These are phyloP conservation scores for Dioctria rufipes DNA, from an alignment of 2,888 invertebrate genomes.

Conservation along the genomic window DNA sequence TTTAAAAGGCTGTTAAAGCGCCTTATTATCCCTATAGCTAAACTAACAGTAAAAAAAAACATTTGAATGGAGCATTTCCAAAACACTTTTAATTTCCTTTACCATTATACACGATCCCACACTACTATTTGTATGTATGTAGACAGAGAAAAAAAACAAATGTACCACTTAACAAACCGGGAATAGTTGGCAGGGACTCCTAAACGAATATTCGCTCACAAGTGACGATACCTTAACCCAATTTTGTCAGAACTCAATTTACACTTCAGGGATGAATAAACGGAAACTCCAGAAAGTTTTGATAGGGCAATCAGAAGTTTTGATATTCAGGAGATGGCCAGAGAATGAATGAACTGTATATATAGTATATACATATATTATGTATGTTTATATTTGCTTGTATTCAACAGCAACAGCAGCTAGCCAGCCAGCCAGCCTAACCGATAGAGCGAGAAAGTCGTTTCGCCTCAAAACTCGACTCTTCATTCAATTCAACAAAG, in stretches of 20 bases:
- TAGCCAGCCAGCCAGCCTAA: background rate
- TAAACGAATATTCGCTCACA: slow-evolving; percentile 35
- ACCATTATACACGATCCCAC: no score
- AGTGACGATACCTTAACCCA: slow-evolving; percentile 43
- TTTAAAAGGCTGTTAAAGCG: no score
- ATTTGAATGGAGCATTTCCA: no score
- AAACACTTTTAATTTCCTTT: no score
- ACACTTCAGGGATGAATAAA: slow-evolving; percentile 32
- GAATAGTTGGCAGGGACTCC: background rate
- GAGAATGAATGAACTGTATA: background rate
- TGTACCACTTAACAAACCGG: background rate
- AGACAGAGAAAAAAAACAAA: background rate
- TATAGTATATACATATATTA: no score
- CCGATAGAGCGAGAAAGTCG: background rate
- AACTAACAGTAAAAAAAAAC: no score
- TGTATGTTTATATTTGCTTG: background rate
- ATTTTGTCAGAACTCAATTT: slow-evolving; percentile 36
- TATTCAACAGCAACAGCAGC: background rate
- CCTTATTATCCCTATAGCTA: no score
- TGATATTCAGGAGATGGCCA: slow-evolving; percentile 35
- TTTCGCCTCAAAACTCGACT: slow-evolving; percentile 13
- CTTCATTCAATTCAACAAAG: background rate
- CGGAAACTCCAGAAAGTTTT: slow-evolving; percentile 41
- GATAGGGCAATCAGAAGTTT: slow-evolving; percentile 47
- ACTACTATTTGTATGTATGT: no score